Evolutionary conservation across 2,113 vertebrate species (phyloP).

Genomic region (Corythoichthys intestinalis): DNA sequence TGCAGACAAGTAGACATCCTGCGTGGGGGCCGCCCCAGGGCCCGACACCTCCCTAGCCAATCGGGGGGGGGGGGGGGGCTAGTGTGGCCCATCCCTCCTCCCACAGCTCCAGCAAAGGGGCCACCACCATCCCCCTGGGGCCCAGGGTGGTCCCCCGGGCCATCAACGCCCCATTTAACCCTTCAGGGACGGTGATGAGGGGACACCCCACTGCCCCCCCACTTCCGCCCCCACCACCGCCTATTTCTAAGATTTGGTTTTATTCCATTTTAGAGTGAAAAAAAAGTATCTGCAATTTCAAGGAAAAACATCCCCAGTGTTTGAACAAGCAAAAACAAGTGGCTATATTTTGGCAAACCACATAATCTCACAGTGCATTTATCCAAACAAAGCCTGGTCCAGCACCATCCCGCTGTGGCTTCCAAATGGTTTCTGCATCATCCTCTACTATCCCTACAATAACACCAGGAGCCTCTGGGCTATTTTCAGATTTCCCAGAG

Average conservation of each 20-base stretch:
- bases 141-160: too few species aligned
- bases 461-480: conserved; percentile 66
- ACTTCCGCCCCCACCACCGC: too few species aligned
- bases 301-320: conserved; percentile 58
- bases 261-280: conserved; percentile 25
- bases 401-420: conserved; percentile 60
- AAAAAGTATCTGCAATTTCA: conserved; percentile 28
- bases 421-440: conserved; percentile 69
- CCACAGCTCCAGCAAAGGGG: too few species aligned
- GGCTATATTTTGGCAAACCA: conserved; percentile 67
- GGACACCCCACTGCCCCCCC: too few species aligned
- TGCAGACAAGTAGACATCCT: too few species aligned
- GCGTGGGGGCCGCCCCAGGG: too few species aligned
- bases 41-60: too few species aligned
- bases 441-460: conserved; percentile 72
- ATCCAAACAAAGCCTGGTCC: conserved; percentile 71
- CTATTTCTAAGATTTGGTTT: conserved; percentile 60
- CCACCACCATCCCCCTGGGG: too few species aligned
- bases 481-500: conserved; percentile 76
- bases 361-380: conserved; percentile 64
- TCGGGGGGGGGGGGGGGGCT: too few species aligned
- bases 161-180: too few species aligned
- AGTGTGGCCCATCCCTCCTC: too few species aligned
- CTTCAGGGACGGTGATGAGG: too few species aligned
- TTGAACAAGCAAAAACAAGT: conserved; percentile 63